Evolutionary conservation across 2,113 vertebrate species (phyloP), one percentile per base, ranked within the genome.

Genomic region (Hiodon alosoides): DNA sequence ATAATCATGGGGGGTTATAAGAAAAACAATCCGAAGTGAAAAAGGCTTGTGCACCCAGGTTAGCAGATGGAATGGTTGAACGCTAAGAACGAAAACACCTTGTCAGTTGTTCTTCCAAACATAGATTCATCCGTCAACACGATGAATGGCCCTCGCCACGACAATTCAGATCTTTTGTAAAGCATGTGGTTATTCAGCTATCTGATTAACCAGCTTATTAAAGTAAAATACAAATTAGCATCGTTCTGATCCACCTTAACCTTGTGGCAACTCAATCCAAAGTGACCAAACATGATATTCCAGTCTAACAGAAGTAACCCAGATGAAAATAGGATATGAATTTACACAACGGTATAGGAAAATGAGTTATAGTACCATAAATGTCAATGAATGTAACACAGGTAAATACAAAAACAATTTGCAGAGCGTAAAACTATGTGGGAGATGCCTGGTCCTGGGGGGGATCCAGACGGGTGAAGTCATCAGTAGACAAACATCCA

Each of bases 201-300:
- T 60, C 10, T 69, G 71, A 79, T 31, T 76, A 61, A 79, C 77
- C 71, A 62, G 60, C 69, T 74, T 79, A 73, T 77, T 77, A 78
- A n/a, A 17, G 66, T 67, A 58, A 50, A 74, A 67, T 59, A 62
- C 71, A n/a, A n/a, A n/a, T n/a, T n/a, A n/a, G n/a, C n/a, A n/a
- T n/a, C n/a, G n/a, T n/a, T n/a, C n/a, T n/a, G n/a, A n/a, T n/a
- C n/a, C n/a, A n/a, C n/a, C n/a, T n/a, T n/a, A n/a, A n/a, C n/a
- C n/a, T n/a, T n/a, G n/a, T n/a, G n/a, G n/a, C n/a, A n/a, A n/a
- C n/a, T n/a, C n/a, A 53, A 59, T 51, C 70, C 48, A 70, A 7
- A 10, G 57, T 68, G 54, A 9, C 10, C 66, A 64, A 69, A 75
- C 62, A 67, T 75, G 46, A 80, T 46, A 50, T 67, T 17, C 54